These are phyloP conservation scores for Cybosia mesomella DNA, from an alignment of 2,888 invertebrate genomes.

Conservation along the genomic window DNA sequence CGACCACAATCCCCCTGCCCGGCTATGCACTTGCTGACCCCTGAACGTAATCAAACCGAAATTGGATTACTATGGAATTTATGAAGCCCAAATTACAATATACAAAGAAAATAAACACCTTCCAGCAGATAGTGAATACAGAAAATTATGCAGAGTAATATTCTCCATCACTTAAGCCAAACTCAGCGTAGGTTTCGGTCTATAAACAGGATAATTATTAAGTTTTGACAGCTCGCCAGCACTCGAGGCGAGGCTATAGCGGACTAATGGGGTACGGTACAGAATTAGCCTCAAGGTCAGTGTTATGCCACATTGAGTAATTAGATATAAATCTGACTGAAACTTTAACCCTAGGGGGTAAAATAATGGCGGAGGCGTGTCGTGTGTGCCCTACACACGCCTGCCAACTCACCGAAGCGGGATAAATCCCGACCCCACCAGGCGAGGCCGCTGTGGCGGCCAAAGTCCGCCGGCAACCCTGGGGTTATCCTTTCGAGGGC, in stretches of 20 bases:
- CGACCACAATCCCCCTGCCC: too few species aligned
- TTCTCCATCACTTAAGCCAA: background rate
- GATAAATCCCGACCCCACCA: too few species aligned
- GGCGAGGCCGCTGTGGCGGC: too few species aligned
- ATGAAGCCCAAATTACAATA: too few species aligned
- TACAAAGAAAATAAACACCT: background rate
- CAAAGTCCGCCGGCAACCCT: too few species aligned
- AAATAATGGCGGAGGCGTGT: too few species aligned
- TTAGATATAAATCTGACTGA: background rate
- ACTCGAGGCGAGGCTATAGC: constrained; percentile 11
- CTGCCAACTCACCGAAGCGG: too few species aligned
- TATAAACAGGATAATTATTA: constrained; percentile 24
- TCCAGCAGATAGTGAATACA: background rate
- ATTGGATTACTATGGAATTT: too few species aligned
- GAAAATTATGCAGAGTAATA: background rate
- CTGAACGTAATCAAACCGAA: too few species aligned
- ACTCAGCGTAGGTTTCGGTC: background rate
- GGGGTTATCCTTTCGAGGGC: too few species aligned
- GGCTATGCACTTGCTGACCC: too few species aligned
- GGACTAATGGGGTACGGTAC: constrained; percentile 11
- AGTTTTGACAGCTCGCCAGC: constrained; percentile 51
- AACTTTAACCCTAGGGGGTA: background rate
- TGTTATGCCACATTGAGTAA: background rate
- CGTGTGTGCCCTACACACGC: too few species aligned
- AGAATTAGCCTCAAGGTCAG: background rate